These are phyloP conservation scores for Marcusenius ussheri DNA, from an alignment of 2,113 vertebrate species.

Conservation along the genomic window DNA sequence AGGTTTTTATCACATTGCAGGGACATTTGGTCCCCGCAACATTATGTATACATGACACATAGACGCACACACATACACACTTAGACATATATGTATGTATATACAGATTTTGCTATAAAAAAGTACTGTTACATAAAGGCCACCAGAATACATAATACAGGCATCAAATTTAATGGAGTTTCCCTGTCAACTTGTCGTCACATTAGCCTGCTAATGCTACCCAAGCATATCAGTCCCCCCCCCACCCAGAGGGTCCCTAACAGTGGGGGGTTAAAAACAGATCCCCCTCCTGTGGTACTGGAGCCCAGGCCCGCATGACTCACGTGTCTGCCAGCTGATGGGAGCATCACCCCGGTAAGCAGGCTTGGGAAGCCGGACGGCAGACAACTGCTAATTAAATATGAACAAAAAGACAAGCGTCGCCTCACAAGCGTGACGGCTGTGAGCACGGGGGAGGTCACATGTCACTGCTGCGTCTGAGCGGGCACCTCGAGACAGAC, in stretches of 20 bases:
- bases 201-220: constrained; percentile 11
- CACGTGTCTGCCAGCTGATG: not conserved
- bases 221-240: not conserved
- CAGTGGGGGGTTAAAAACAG: not conserved
- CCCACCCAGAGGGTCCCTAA: not conserved
- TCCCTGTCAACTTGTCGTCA: not conserved
- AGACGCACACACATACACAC: not conserved
- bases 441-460: not conserved
- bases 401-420: not conserved
- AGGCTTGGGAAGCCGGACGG: not conserved
- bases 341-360: not conserved
- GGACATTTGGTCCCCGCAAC: not conserved
- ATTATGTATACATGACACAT: not conserved
- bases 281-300: not conserved
- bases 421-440: not conserved
- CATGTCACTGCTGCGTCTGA: not conserved
- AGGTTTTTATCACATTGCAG: not conserved
- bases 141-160: not conserved
- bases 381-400: not conserved
- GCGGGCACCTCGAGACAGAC: not conserved
- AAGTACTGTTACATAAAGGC: not conserved
- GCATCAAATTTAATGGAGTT: not conserved
- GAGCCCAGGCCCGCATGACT: not conserved
- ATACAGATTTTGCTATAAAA: not conserved
- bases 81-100: not conserved